Evolutionary conservation across 2,113 vertebrate species (phyloP), one percentile per base, ranked within the genome.

Genomic region (Nannospalax galili): DNA sequence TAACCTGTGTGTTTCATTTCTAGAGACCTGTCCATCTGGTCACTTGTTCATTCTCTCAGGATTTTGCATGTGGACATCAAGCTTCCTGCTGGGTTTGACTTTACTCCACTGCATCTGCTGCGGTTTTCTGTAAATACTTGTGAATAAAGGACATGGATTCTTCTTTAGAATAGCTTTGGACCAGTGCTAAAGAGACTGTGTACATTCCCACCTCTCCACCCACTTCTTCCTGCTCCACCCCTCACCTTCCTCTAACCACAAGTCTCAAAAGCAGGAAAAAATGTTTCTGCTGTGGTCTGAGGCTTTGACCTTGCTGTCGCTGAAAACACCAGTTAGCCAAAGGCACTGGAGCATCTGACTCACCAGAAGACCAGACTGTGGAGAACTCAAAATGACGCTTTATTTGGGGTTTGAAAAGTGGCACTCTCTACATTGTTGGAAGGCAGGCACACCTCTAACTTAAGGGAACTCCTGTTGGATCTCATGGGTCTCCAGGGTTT

Each of bases 81-180:
- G 37, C 22, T 95, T 95, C 96, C 92, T 69, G 80, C 35, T 30
- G 87, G 4, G 88, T 93, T 94, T 94, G 96, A 95, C 62, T 42
- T 45, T 22, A 67, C 91, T 74, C 56, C 17, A 65, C 79, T 17
- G 1, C 24, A 5, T 30, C 60, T 45, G 65, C 80, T 80, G 48
- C 20, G 32, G 81, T n/a, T 91, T 84, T 96, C 84, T 84, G 87
- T 86, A 87, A 92, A 93, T 67, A 77, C 35, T 52, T 94, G 42
- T 94, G 77, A 88, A 86, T 69, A 64, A 91, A 88, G 52, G 77
- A 87, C 87, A 7, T 48, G 90, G 40, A 81, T 12, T 81, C 86
- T 90, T 88, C 93, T 90, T 45, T 56, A 60, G 37, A 88, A 89
- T 52, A 22, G 20, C 78, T 82, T 74, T 87, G 78, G 17, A 52